Base-by-base conservation (phyloP, 2,797 vertebrate genomes). In the Dendrocincla tyrannina region DNA sequence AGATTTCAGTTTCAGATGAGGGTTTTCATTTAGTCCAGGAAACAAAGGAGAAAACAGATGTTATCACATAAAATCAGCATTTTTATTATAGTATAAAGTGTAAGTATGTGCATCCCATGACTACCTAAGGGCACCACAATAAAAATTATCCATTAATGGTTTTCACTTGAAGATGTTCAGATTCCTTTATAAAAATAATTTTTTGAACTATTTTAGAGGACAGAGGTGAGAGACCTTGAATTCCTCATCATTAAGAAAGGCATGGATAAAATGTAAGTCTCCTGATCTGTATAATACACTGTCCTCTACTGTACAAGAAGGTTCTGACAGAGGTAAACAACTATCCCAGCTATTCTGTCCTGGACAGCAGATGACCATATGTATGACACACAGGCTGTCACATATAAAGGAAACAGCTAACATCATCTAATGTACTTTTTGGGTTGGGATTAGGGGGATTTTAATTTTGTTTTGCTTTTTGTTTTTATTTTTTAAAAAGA, bases 31-130 rank as follows among this genome's bases (percentile, higher is more conserved):
- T 81, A 90, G n/a, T 68, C 33, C 4, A 6, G 66, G 33, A 91
- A 96, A 81, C 47, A 92, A 91, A 88, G 66, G 33, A 94, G 32
- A 75, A 89, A 92, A 92, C 69, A 91, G 59, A 84, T 56, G 67
- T 88, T 93, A n/a, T 15, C n/a, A 79, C 1, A 3, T 63, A 74
- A 87, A 95, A 85, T 42, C 25, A 84, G 12, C 10, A 25, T 39
- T 91, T 88, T 78, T 86, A 37, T 81, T 88, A 52, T 15, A 69
- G 49, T n/a, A 30, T 52, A 28, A 93, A 56, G 14, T 62, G 19
- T 58, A 82, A 70, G 39, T 81, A 50, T 73, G 63, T 49, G 13
- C 4, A 39, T 28, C 7, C 12, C 20, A n/a, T 83, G 37, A 78
- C 46, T 63, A 91, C 32, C 11, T 44, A 59, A 17, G 9, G 55